Percentiles rank a stretch among this genome's conserved stretches.
These are phyloP conservation scores for Digitonthophagus gazella DNA, from an alignment of 2,888 invertebrate genomes.

Conservation along the genomic window DNA sequence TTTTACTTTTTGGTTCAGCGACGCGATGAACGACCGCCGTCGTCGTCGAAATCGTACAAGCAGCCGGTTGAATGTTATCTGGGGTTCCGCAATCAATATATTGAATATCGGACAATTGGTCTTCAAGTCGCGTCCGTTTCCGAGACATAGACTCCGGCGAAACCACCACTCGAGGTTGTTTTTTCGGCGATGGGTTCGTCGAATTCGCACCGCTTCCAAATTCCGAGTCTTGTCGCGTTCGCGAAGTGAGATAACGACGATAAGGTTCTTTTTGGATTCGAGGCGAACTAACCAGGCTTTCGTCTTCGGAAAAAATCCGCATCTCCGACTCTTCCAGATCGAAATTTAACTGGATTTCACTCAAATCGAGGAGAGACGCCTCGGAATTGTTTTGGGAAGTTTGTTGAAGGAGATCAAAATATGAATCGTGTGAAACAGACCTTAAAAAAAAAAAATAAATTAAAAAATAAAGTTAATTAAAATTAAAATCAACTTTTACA, in stretches of 20 bases:
- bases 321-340: slow-evolving; percentile 83
- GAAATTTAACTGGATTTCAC: slow-evolving; percentile 80
- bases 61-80: slow-evolving; percentile 52
- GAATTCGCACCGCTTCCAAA: slow-evolving; percentile 56
- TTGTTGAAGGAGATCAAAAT: slow-evolving; percentile 79
- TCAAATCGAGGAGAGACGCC: slow-evolving; percentile 63
- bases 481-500: no score
- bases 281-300: slow-evolving; percentile 63
- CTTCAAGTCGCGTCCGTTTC: slow-evolving; percentile 71
- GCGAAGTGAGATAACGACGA: slow-evolving; percentile 44
- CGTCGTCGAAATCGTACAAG: slow-evolving; percentile 40
- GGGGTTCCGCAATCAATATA: slow-evolving; percentile 80
- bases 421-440: slow-evolving; percentile 90
- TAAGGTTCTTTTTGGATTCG: slow-evolving; percentile 51
- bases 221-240: slow-evolving; percentile 58
- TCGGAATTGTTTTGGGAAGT: slow-evolving; percentile 52
- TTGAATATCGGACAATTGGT: slow-evolving; percentile 74
- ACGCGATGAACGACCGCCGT: slow-evolving; percentile 45
- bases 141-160: slow-evolving; percentile 53
- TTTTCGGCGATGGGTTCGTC: slow-evolving; percentile 62
- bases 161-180: slow-evolving; percentile 56
- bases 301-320: slow-evolving; percentile 87
- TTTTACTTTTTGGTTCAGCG: slow-evolving; percentile 46
- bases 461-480: neutral
- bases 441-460: slow-evolving; percentile 43